These are phyloP conservation scores for Drosophila parvula DNA, from an alignment of 1,140 invertebrate species.

Conservation along the genomic window DNA sequence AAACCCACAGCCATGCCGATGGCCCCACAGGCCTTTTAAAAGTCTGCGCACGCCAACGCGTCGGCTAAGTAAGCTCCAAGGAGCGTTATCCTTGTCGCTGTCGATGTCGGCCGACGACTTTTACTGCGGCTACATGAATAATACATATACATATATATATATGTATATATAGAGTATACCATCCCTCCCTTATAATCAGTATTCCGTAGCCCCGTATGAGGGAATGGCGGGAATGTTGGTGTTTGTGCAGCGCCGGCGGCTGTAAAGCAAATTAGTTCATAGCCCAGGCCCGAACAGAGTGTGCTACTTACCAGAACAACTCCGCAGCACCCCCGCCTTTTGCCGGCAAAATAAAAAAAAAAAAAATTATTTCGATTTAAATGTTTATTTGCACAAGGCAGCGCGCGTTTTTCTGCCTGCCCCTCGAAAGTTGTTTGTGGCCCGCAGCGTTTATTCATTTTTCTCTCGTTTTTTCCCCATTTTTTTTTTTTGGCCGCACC, in stretches of 20 bases:
- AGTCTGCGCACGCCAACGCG: slow-evolving; percentile 78
- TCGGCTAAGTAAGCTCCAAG: slow-evolving; percentile 63
- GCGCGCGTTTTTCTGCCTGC: slow-evolving; percentile 10
- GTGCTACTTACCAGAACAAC: slow-evolving; percentile 50
- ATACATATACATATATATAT: slow-evolving; percentile 62
- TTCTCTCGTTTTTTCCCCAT: slow-evolving; percentile 11
- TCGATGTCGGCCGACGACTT: slow-evolving; percentile 63
- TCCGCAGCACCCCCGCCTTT: not conserved
- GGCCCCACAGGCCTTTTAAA: slow-evolving; percentile 59
- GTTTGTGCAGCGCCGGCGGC: slow-evolving; percentile 51
- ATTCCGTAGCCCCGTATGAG: slow-evolving; percentile 4
- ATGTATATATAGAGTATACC: too few species aligned
- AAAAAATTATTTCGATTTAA: slow-evolving; percentile 70
- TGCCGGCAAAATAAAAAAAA: too few species aligned
- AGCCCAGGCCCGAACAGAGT: slow-evolving; percentile 55
- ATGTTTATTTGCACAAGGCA: slow-evolving; percentile 63
- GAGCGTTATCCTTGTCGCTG: slow-evolving; percentile 58
- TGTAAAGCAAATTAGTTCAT: slow-evolving; percentile 77
- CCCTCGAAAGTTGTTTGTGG: slow-evolving; percentile 39
- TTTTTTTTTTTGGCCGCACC: slow-evolving; percentile 9
- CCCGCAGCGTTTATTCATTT: slow-evolving; percentile 66
- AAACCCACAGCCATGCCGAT: slow-evolving; percentile 7
- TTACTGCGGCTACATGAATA: slow-evolving; percentile 77
- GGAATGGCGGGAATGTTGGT: slow-evolving; percentile 26
- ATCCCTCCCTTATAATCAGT: not conserved